Base-by-base conservation (phyloP, 2,797 vertebrate genomes). In the Mus caroli region DNA sequence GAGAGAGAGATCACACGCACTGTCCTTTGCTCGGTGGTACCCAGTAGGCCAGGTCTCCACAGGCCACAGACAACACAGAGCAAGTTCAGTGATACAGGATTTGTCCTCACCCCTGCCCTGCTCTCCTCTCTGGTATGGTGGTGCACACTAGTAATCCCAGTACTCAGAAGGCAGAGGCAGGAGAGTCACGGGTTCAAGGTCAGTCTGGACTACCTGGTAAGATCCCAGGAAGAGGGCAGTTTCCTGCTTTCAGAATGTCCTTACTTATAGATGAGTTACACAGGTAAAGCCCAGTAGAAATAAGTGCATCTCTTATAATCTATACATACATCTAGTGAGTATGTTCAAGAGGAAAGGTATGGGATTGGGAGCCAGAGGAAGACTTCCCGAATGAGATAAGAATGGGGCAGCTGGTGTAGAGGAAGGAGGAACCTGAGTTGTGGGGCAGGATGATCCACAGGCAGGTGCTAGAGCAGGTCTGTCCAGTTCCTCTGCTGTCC, bases 391-490 rank as follows among this genome's bases (percentile, higher is more conserved):
- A 92, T 77, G 52, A 92, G 58, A 34, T 56, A 26, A 91, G 58
- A 34, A 40, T 31, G 40, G 64, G 54, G 76, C 60, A 76, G 62
- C 37, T 3, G 58, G 43, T 31, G 1, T 40, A 54, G 34, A 96
- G 94, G 54, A 96, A 79, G 87, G 62, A 95, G 85, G 78, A 85
- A 46, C n/a, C 8, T 52, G 15, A 50, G n/a, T 83, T 88, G 58
- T 73, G 22, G 64, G 76, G 73, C 43, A 71, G 56, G 60, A 62
- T 20, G 24, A 40, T 52, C 52, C 7, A 22, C 60, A 85, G 64
- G 22, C 62, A 85, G 62, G 76, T 40, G 69, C 75, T 11, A 76
- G 67, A 94, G 71, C 96, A 92, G 90, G 93, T 95, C 82, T 37
- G 11, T 71, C 96, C 82, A 26, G 92, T 94, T 92, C 67, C 50